Evolutionary conservation across 2,113 vertebrate species (phyloP).

Genomic region (Podocnemis expansa): DNA sequence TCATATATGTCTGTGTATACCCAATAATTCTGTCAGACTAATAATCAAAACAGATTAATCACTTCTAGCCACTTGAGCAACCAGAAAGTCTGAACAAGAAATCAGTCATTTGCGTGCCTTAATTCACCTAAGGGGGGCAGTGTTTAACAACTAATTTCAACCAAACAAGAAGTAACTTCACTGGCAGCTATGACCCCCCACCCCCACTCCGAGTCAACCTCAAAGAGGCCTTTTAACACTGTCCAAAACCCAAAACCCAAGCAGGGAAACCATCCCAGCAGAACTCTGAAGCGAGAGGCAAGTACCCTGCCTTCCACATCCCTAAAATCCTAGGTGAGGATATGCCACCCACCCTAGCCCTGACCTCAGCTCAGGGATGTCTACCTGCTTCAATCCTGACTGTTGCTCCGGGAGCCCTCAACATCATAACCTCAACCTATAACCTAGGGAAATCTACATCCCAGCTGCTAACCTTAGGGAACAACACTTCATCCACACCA

Average conservation of each 20-base stretch:
- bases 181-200: neutral
- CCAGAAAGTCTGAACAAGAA: conserved; percentile 47
- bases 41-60: conserved; percentile 45
- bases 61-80: neutral
- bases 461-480: neutral
- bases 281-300: neutral
- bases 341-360: neutral
- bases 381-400: too few relatives aligned
- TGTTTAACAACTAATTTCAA: neutral
- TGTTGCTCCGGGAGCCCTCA: neutral
- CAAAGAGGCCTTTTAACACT: neutral
- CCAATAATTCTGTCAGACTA: conserved; percentile 16
- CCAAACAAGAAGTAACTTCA: neutral
- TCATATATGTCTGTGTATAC: conserved; percentile 23
- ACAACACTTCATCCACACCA: too few relatives aligned
- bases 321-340: neutral
- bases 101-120: neutral
- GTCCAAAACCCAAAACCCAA: too few relatives aligned
- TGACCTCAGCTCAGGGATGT: neutral
- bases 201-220: neutral
- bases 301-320: neutral
- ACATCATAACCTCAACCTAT: neutral
- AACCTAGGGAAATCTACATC: neutral
- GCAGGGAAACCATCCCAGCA: neutral
- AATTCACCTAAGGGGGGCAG: neutral